Evolutionary conservation across 2,797 vertebrate species (phyloP), one percentile per base, ranked within the genome.

Genomic region (Parauchenoglanis ngamensis): DNA sequence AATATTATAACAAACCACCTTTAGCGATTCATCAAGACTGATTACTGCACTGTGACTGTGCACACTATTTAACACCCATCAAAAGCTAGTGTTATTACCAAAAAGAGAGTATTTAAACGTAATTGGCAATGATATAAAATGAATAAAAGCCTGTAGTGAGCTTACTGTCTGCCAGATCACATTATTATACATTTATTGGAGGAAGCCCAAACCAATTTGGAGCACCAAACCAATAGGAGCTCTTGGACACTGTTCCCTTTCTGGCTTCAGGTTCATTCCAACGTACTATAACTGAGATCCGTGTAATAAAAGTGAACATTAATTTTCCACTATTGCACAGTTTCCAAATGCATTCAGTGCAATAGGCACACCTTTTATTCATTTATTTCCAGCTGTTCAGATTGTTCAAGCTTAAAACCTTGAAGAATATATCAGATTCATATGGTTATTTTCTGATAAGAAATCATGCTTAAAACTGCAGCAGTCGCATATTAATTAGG

Each of bases 161-260:
- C 12, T 1, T 21, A 35, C 21, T 59, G 17, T 61, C 57, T 81
- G 78, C 78, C 78, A 81, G 57, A 35, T n/a, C 57, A 68, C 63
- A 67, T 54, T 68, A 68, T 83, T 54, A 28, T 31, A 52, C 80
- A 31, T 67, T 67, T 83, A 83, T 19, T 83, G 80, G 46, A 83
- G 44, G 44, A 83, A 67, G 19, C 17, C 46, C 63, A 52, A 83
- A 52, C 44, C 63, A 83, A 67, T 83, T 83, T 68, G 63, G 17
- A 67, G 44, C 63, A 56, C 31, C 8, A 82, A 31, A 67, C 17
- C 46, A 31, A 52, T 31, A 52, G 7, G 2, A 28, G 15, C 11
- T 46, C 46, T 52, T 68, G 61, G 61, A 17, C 61, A 23, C n/a
- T 12, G 44, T 61, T 63, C 46, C 63, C 46, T 35, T 83, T 35